Conservation (phyloP, 1,140 invertebrate species). For the Scaptomyza montana region DNA sequence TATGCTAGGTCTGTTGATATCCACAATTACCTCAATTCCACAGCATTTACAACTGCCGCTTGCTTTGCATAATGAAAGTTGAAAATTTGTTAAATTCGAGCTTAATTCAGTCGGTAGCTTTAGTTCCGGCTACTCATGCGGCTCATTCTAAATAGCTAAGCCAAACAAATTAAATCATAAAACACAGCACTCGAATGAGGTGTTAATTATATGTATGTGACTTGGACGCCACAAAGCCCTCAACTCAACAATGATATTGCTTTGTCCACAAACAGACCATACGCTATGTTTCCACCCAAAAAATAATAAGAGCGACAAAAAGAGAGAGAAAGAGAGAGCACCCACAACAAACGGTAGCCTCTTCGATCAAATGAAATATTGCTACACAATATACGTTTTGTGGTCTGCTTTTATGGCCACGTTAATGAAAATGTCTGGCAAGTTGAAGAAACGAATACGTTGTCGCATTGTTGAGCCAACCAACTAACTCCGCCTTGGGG, state of each 20-base stretch:
- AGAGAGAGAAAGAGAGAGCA: slow-evolving; percentile 8
- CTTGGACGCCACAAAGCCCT: slow-evolving; percentile 22
- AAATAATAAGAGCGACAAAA: background rate
- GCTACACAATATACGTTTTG: slow-evolving; percentile 72
- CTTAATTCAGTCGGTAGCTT: slow-evolving; percentile 26
- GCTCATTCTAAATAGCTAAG: slow-evolving; percentile 63
- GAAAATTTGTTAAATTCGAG: slow-evolving; percentile 17
- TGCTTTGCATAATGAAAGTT: slow-evolving; percentile 10
- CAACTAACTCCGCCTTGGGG: slow-evolving; percentile 21
- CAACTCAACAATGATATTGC: slow-evolving; percentile 48
- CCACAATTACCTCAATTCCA: slow-evolving; percentile 27
- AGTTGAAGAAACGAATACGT: slow-evolving; percentile 30
- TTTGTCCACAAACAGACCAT: slow-evolving; percentile 66
- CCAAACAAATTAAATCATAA: slow-evolving; percentile 68
- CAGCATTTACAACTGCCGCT: slow-evolving; percentile 27
- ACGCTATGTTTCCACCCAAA: slow-evolving; percentile 39
- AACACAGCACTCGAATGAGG: slow-evolving; percentile 29
- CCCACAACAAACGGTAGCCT: slow-evolving; percentile 68
- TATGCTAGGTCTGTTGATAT: slow-evolving; percentile 16
- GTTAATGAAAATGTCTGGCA: slow-evolving; percentile 64
- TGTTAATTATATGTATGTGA: slow-evolving; percentile 56
- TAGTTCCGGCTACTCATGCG: slow-evolving; percentile 75
- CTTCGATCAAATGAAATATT: slow-evolving; percentile 76
- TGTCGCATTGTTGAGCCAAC: slow-evolving; percentile 36
- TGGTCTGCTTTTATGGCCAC: slow-evolving; percentile 48